Conservation (phyloP, 2,888 invertebrate genomes). For the Prosapia bicincta region DNA sequence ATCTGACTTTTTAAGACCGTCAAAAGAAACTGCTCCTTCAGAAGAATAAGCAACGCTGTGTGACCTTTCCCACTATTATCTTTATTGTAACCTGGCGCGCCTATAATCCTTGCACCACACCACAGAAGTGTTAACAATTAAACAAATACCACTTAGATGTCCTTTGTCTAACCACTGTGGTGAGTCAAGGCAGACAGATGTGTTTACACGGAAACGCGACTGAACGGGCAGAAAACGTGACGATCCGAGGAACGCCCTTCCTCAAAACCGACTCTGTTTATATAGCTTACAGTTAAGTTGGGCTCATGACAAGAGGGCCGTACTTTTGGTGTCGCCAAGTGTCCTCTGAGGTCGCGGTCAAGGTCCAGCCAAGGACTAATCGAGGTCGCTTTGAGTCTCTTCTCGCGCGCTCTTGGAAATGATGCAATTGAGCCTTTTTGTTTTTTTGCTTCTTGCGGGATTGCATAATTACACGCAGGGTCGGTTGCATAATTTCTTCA, state of each 20-base stretch:
- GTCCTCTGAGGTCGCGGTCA: background rate
- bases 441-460: background rate
- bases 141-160: too few relatives aligned
- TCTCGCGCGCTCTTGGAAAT: background rate
- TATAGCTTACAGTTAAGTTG: background rate
- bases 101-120: too few relatives aligned
- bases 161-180: background rate
- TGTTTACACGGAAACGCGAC: background rate
- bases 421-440: background rate
- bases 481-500: background rate
- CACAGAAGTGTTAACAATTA: too few relatives aligned
- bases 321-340: background rate
- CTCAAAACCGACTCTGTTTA: background rate
- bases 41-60: too few relatives aligned
- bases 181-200: background rate
- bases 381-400: background rate
- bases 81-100: too few relatives aligned
- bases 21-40: too few relatives aligned
- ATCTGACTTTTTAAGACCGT: too few relatives aligned
- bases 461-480: background rate
- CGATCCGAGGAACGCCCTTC: too few relatives aligned
- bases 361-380: background rate
- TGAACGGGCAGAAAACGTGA: background rate
- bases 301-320: background rate
- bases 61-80: too few relatives aligned